Conservation (phyloP, 2,888 invertebrate genomes). For the Melanargia galathea region DNA sequence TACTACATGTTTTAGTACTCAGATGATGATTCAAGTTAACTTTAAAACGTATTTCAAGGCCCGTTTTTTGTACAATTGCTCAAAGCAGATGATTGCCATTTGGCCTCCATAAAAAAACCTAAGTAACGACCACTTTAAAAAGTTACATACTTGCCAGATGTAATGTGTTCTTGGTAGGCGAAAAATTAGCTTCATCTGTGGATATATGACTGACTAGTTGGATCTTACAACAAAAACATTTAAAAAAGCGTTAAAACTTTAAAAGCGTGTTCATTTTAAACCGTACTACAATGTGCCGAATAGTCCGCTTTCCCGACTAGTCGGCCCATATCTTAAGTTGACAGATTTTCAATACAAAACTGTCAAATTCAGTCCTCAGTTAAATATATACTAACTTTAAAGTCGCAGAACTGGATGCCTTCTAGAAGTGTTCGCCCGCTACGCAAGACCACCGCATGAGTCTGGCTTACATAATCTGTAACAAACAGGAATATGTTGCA, state of each 20-base stretch:
- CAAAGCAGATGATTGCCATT: neutral
- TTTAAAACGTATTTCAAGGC: constrained; percentile 12
- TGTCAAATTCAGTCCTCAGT: no score
- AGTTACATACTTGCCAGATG: no score
- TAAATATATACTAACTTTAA: constrained; percentile 27
- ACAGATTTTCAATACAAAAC: no score
- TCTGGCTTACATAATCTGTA: constrained; percentile 38
- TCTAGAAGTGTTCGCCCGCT: constrained; percentile 24
- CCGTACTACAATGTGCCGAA: no score
- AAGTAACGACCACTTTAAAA: neutral
- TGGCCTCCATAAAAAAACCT: neutral
- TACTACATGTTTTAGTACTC: constrained; percentile 1
- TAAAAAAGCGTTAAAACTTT: no score
- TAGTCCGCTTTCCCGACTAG: no score
- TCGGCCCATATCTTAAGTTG: no score
- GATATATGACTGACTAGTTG: no score
- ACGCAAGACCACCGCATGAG: constrained; percentile 24
- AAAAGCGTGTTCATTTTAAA: no score
- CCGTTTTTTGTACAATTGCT: neutral
- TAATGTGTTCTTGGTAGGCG: no score
- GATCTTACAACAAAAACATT: no score
- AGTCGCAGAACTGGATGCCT: constrained; percentile 30
- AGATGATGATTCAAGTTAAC: constrained; percentile 6
- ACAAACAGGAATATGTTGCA: constrained; percentile 30
- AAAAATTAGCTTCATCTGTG: no score